Evolutionary conservation across 2,797 vertebrate species (phyloP).

Genomic region (Vespertilio murinus): DNA sequence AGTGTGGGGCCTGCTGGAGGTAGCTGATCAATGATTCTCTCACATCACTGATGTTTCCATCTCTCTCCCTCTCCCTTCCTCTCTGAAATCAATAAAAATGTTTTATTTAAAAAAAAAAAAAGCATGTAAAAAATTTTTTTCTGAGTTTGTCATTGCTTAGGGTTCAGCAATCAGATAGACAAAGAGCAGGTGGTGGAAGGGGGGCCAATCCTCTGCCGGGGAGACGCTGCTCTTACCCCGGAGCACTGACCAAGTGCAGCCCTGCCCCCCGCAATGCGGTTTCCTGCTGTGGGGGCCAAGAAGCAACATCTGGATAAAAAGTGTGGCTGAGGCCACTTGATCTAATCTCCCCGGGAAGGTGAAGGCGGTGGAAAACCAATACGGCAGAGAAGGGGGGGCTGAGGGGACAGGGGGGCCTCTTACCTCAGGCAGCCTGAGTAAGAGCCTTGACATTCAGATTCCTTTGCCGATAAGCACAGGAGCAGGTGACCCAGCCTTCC

Average conservation of each 20-base stretch:
- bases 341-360: slow-evolving; percentile 33
- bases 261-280: too few relatives aligned
- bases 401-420: background rate
- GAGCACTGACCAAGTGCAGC: accelerated
- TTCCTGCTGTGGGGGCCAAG: background rate
- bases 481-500: background rate
- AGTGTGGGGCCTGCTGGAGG: too few relatives aligned
- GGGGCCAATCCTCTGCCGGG: too few relatives aligned
- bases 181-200: background rate
- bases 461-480: accelerated
- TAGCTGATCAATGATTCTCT: too few relatives aligned
- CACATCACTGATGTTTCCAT: too few relatives aligned
- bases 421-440: background rate
- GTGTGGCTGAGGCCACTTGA: background rate
- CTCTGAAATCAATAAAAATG: too few relatives aligned
- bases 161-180: background rate
- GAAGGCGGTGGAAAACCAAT: background rate
- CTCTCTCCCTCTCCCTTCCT: too few relatives aligned
- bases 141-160: background rate
- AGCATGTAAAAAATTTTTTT: background rate
- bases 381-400: background rate
- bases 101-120: background rate
- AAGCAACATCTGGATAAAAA: slow-evolving; percentile 24
- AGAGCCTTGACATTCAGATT: background rate
- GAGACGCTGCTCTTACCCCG: background rate